These are phyloP conservation scores for Glaucomys volans DNA, from an alignment of 2,113 vertebrate genomes.

Conservation along the genomic window DNA sequence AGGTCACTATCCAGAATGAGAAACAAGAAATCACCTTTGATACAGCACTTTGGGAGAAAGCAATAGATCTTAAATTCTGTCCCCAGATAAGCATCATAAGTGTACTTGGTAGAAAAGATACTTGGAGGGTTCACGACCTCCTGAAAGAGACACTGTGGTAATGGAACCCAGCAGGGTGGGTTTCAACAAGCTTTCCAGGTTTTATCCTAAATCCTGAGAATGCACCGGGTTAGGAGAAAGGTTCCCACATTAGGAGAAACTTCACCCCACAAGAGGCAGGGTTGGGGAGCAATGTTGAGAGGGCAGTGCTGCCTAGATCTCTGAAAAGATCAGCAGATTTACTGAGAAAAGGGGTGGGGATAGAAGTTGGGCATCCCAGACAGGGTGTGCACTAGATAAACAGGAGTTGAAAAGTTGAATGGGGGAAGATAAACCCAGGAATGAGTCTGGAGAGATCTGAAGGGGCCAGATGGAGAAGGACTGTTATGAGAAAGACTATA, in stretches of 20 bases:
- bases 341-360: background rate
- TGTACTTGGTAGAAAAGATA: background rate
- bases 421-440: background rate
- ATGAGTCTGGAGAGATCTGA: background rate
- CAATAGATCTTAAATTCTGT: background rate
- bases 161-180: background rate
- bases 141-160: background rate
- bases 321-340: background rate
- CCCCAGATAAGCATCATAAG: background rate
- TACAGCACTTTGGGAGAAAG: background rate
- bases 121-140: fast-evolving
- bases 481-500: background rate
- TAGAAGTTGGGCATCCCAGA: background rate
- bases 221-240: background rate
- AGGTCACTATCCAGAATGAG: background rate
- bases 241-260: background rate
- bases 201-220: background rate
- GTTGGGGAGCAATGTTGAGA: background rate
- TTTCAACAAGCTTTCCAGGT: background rate
- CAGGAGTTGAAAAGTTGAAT: background rate
- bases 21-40: background rate
- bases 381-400: background rate
- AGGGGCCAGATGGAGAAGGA: background rate
- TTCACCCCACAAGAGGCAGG: fast-evolving
- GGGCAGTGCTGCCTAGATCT: background rate